A percentile compares a stretch with the other conserved stretches of the same genome.
These are phyloP conservation scores for Meriones unguiculatus DNA, from an alignment of 2,113 vertebrate species.

Conservation along the genomic window DNA sequence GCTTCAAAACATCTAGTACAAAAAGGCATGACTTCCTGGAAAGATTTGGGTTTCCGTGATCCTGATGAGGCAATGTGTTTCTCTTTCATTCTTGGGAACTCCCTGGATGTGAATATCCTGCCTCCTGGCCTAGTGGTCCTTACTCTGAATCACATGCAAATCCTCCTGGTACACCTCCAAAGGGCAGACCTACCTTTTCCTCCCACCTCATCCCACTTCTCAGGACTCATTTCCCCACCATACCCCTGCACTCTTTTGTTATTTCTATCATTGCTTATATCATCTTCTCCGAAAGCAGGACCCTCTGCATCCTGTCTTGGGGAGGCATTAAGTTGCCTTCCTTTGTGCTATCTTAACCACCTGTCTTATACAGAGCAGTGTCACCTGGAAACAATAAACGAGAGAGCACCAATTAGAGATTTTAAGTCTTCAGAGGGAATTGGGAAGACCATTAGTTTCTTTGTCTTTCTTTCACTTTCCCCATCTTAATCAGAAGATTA, in stretches of 20 bases:
- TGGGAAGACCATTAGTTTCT: background rate
- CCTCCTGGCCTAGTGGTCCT: background rate
- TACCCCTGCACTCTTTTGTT: background rate
- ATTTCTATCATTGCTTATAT: conserved; percentile 59
- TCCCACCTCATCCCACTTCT: background rate
- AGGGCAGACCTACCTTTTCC: conserved; percentile 21
- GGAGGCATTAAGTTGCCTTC: conserved; percentile 68
- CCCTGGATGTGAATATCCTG: background rate
- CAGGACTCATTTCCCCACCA: background rate
- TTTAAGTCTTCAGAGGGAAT: background rate
- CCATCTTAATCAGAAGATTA: background rate
- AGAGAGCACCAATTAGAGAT: conserved; percentile 59
- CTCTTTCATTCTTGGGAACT: conserved; percentile 9
- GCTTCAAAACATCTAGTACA: conserved; percentile 61
- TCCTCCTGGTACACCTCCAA: conserved; percentile 32
- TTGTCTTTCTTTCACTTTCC: background rate
- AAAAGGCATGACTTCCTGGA: conserved; percentile 51
- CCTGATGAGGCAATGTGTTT: background rate
- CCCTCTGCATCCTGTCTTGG: conserved; percentile 53
- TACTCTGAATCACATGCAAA: background rate
- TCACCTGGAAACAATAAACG: conserved; percentile 66
- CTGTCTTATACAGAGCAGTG: conserved; percentile 45
- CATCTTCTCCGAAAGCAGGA: conserved; percentile 6
- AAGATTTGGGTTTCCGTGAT: background rate
- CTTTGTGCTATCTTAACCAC: conserved; percentile 65